phyloP scores from a whole-genome alignment of 2,888 invertebrate species.

The Amblyjoppa proteus region DNA sequence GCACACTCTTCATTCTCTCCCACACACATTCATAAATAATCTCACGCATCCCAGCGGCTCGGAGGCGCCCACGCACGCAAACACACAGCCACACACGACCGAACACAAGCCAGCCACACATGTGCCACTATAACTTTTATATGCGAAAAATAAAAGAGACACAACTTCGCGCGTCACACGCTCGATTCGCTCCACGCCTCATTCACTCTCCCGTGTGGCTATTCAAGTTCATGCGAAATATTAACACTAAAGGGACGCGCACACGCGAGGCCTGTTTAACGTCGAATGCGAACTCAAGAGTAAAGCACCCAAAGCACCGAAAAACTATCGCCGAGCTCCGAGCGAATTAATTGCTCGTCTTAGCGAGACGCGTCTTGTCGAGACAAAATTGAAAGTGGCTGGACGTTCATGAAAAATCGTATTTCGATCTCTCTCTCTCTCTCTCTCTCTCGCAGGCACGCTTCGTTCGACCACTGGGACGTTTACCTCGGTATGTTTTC shows the following conservation, averaged over 20 bases:
- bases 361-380: no score
- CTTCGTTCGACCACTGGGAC: no score
- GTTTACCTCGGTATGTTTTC: not conserved
- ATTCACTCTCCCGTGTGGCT: constrained; percentile 37
- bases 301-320: not conserved
- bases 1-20: not conserved
- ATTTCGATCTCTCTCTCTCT: no score
- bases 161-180: constrained; percentile 47
- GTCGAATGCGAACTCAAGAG: not conserved
- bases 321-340: not conserved
- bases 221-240: constrained; percentile 13
- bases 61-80: constrained; percentile 1
- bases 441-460: no score
- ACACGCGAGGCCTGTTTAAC: not conserved
- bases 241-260: constrained; percentile 7
- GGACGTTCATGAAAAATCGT: no score
- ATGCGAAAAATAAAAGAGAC: constrained; percentile 23
- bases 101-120: not conserved
- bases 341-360: not conserved
- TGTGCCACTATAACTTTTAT: constrained; percentile 2
- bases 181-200: constrained; percentile 52
- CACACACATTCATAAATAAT: constrained; percentile 10
- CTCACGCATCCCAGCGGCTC: constrained; percentile 9
- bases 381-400: no score
- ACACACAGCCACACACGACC: not conserved